Evolutionary conservation across 2,113 vertebrate genomes (phyloP).

Genomic region (Phylloscopus trochilus): DNA sequence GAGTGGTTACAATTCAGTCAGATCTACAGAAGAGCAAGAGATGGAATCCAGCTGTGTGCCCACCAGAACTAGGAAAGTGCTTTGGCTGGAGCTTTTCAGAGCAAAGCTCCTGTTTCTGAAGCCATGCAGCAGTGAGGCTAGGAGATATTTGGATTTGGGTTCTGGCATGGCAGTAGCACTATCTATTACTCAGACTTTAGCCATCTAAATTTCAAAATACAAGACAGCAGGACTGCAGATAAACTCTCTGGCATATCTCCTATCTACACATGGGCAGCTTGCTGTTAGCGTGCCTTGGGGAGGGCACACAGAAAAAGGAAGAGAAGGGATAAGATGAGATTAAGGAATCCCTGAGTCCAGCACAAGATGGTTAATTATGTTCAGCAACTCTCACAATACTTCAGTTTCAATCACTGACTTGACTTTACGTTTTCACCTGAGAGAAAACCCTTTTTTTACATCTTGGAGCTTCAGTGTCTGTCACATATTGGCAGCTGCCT

Average conservation of each 20-base stretch:
- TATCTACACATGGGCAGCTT: neutral
- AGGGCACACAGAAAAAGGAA: neutral
- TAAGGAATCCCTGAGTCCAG: neutral
- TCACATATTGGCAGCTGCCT: neutral
- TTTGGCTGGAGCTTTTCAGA: neutral
- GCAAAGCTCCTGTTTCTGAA: neutral
- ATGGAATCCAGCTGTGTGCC: neutral
- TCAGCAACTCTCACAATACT: neutral
- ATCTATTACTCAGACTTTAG: neutral
- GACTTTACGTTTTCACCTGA: neutral
- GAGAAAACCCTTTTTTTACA: neutral
- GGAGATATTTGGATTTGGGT: neutral
- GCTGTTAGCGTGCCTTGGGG: fast-evolving
- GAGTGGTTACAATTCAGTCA: neutral
- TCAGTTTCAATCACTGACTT: neutral
- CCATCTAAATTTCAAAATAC: neutral
- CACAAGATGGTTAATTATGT: neutral
- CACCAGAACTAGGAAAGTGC: neutral
- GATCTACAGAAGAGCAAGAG: neutral
- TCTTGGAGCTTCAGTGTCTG: neutral
- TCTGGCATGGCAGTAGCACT: neutral
- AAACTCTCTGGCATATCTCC: neutral
- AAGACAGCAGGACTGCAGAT: neutral
- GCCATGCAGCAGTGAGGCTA: neutral
- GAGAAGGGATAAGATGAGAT: neutral